Conservation (phyloP, 2,797 vertebrate species). For the Sebastes reedi region DNA sequence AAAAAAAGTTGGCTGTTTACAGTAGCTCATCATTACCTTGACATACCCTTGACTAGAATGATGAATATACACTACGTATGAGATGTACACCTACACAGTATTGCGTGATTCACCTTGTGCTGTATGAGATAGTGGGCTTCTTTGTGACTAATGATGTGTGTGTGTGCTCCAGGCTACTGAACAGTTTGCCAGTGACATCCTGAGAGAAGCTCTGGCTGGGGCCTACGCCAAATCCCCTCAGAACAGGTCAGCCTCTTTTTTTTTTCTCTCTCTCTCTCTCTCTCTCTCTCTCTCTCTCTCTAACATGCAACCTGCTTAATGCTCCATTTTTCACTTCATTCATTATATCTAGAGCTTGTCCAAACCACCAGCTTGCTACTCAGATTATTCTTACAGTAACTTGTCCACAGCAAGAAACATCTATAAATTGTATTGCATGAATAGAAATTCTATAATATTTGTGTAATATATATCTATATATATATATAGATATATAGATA, state of each 20-base stretch:
- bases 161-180: constrained; percentile 87
- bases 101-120: constrained; percentile 33
- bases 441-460: neutral
- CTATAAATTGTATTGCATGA: neutral
- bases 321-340: constrained; percentile 24
- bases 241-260: constrained; percentile 87
- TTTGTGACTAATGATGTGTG: constrained; percentile 30
- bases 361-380: neutral
- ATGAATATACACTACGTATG: constrained; percentile 13
- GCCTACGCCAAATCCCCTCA: constrained; percentile 89
- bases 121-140: neutral
- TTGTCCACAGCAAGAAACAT: neutral
- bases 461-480: no score
- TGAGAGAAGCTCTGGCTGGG: constrained; percentile 91
- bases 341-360: neutral
- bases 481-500: no score
- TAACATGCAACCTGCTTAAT: constrained; percentile 25
- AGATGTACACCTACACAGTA: neutral
- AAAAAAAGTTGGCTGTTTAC: neutral
- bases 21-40: neutral
- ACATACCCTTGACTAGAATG: neutral
- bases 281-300: neutral
- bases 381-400: neutral
- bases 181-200: constrained; percentile 93
- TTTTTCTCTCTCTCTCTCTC: neutral